phyloP scores from a whole-genome alignment of 2,113 vertebrate species.

The Ameiurus melas region DNA sequence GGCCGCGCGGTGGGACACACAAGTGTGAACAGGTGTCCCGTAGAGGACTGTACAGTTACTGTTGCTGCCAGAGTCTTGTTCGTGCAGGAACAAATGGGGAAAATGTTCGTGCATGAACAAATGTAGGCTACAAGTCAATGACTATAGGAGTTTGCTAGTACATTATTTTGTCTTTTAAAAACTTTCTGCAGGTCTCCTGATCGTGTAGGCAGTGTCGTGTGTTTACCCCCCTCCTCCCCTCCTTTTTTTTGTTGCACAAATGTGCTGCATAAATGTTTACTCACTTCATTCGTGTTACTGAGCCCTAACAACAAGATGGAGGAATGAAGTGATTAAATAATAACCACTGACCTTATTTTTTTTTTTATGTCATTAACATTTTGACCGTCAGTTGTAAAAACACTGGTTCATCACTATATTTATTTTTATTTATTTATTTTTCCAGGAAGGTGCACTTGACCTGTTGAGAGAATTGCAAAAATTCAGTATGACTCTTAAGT shows the following conservation, averaged over 20 bases:
- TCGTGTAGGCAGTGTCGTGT: neutral
- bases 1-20: conserved; percentile 3
- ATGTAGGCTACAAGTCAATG: neutral
- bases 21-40: conserved; percentile 72
- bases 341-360: neutral
- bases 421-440: neutral
- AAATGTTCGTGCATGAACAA: too few species aligned
- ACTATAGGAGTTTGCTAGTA: neutral
- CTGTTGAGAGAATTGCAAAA: conserved; percentile 84
- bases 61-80: neutral
- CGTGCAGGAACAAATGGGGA: neutral
- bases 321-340: neutral
- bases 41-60: conserved; percentile 33
- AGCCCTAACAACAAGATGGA: neutral
- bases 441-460: conserved; percentile 87
- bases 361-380: neutral
- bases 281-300: too few species aligned
- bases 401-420: neutral
- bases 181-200: neutral
- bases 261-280: conserved; percentile 5
- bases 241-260: too few species aligned
- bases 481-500: conserved; percentile 88
- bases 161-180: neutral
- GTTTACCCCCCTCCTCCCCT: neutral
- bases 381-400: neutral